These are phyloP conservation scores for Mormoops blainvillei DNA, from an alignment of 2,113 vertebrate genomes.

Conservation along the genomic window DNA sequence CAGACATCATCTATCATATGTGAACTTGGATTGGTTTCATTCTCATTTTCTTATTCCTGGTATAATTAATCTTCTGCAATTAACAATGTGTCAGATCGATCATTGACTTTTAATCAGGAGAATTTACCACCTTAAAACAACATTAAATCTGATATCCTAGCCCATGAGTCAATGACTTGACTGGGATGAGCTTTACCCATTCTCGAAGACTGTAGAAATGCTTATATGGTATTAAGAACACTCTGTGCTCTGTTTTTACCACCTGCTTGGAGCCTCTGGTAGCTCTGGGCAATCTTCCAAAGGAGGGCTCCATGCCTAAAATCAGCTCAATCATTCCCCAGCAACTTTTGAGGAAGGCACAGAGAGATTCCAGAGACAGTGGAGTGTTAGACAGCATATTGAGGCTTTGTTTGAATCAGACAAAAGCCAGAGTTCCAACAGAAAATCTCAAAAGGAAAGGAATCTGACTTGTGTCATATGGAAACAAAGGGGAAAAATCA, in stretches of 20 bases:
- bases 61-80: slow-evolving; percentile 54
- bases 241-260: not conserved
- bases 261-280: not conserved
- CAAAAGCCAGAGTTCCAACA: slow-evolving; percentile 13
- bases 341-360: not conserved
- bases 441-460: not conserved
- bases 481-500: not conserved
- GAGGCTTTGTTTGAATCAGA: not conserved
- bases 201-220: not conserved
- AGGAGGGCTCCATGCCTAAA: not conserved
- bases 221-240: not conserved
- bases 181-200: not conserved
- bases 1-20: not conserved
- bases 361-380: not conserved
- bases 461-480: not conserved
- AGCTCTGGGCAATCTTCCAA: not conserved
- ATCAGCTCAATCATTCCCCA: not conserved
- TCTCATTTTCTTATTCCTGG: slow-evolving; percentile 39
- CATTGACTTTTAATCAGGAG: slow-evolving; percentile 46
- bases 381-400: not conserved
- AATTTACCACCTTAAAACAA: slow-evolving; percentile 39
- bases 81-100: slow-evolving; percentile 37
- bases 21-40: slow-evolving; percentile 24
- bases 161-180: not conserved
- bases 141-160: slow-evolving; percentile 10